Evolutionary conservation across 2,797 vertebrate species (phyloP), one percentile per base, ranked within the genome.

Genomic region (Cirrhinus mrigala): DNA sequence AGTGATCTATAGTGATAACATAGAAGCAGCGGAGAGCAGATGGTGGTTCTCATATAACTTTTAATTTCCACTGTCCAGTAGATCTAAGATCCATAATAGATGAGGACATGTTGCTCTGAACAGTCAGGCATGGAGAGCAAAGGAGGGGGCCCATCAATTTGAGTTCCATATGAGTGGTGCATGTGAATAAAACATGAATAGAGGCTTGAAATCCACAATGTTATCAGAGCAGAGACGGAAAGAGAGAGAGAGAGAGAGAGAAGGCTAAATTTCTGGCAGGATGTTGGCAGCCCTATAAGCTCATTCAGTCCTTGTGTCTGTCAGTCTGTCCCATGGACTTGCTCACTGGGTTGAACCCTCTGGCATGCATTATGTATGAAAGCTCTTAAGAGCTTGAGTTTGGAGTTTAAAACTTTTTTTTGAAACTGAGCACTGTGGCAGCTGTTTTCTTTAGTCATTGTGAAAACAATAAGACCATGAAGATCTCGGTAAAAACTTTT

Each of bases 141-240:
- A 85, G 9, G 50, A 85, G 87, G 85, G 89, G 86, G 79, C 85
- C 82, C 90, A 87, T 90, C 87, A 76, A 89, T 92, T 92, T 80
- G 44, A 92, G 93, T 94, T 93, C 89, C 85, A 91, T 89, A 90
- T 92, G 90, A 95, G 93, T 90, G 87, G 86, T 88, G 80, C 85
- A 90, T 89, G 92, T 94, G 93, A 94, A 95, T 95, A 94, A 96
- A 95, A 94, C 93, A 95, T 94, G 92, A 94, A 91, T 74, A 81
- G 88, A 91, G 92, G 89, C 90, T 91, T 93, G 91, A 92, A 93
- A 92, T 91, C 91, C 89, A 90, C 82, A 87, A 90, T 90, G 87
- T 91, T 91, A 90, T 89, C 92, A 89, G 58, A 79, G 77, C 86
- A 90, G 75, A 75, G 82, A 82, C 11, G 48, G 70, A 80, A 81